phyloP scores from a whole-genome alignment of 1,140 invertebrate species.

The Drosophila yakuba region DNA sequence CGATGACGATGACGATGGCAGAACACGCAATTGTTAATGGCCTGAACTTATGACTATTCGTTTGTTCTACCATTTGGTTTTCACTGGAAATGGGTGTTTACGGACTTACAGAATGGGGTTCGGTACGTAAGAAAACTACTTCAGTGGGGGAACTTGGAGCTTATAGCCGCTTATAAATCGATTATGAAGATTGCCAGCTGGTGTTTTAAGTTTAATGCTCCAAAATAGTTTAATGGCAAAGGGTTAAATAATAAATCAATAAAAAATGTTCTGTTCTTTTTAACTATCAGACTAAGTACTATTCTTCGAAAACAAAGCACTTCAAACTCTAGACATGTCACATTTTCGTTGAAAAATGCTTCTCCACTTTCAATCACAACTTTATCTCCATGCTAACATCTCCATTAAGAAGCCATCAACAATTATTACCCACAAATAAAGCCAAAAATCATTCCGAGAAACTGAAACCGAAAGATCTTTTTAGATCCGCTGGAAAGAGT shows the following conservation, averaged over 20 bases:
- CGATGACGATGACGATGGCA: slow-evolving; percentile 44
- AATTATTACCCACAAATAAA: slow-evolving; percentile 13
- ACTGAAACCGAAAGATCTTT: slow-evolving; percentile 38
- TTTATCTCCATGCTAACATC: slow-evolving; percentile 16
- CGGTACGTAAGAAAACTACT: background rate
- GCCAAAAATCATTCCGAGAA: slow-evolving; percentile 12
- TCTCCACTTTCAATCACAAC: background rate
- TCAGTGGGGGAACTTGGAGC: background rate
- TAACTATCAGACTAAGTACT: background rate
- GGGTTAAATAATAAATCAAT: background rate
- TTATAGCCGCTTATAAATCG: slow-evolving; percentile 23
- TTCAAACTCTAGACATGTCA: background rate
- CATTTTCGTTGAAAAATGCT: background rate
- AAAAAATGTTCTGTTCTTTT: background rate
- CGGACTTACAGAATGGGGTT: slow-evolving; percentile 9
- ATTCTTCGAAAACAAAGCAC: background rate
- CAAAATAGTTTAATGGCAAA: too few species aligned
- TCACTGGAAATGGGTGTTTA: slow-evolving; percentile 10
- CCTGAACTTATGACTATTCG: slow-evolving; percentile 44
- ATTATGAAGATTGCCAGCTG: slow-evolving; percentile 39
- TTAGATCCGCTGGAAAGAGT: slow-evolving; percentile 36
- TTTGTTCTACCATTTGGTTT: slow-evolving; percentile 34
- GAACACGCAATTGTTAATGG: slow-evolving; percentile 51
- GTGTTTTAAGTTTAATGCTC: slow-evolving; percentile 4
- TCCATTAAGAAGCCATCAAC: slow-evolving; percentile 40